phyloP scores from a whole-genome alignment of 2,888 invertebrate genomes.

The Tuberolachnus salignus region DNA sequence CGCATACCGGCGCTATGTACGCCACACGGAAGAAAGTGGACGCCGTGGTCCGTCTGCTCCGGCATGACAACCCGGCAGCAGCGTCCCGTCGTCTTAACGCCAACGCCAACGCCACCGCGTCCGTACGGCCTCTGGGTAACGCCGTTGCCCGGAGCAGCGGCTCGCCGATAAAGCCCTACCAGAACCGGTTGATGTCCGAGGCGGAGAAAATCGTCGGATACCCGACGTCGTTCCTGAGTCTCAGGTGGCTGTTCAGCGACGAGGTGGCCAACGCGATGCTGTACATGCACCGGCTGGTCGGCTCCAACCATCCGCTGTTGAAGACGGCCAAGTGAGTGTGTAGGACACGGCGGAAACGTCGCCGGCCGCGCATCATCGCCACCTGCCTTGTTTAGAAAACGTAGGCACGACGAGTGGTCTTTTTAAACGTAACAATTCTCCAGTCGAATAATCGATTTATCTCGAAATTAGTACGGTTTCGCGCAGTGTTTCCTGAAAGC shows the following conservation, averaged over 20 bases:
- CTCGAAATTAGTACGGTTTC: no score
- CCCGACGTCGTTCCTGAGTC: constrained; percentile 89
- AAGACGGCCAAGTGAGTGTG: constrained; percentile 88
- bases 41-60: constrained; percentile 16
- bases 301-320: constrained; percentile 90
- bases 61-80: neutral
- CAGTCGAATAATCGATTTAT: no score
- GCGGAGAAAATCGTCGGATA: constrained; percentile 96
- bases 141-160: constrained; percentile 34
- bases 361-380: no score
- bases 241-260: constrained; percentile 90
- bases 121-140: no score
- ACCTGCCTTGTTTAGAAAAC: no score
- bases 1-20: neutral
- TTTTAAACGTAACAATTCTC: no score
- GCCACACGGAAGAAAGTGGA: neutral
- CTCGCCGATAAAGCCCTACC: constrained; percentile 69
- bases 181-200: constrained; percentile 91
- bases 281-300: constrained; percentile 87
- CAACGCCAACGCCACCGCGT: neutral
- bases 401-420: no score
- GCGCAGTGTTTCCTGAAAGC: no score
- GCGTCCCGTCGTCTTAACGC: no score
- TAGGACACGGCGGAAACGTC: no score
- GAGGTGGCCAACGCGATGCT: constrained; percentile 93